Percentiles rank a stretch among this genome's conserved stretches.
Evolutionary conservation across 2,888 invertebrate species (phyloP).

Genomic region (Apamea anceps): DNA sequence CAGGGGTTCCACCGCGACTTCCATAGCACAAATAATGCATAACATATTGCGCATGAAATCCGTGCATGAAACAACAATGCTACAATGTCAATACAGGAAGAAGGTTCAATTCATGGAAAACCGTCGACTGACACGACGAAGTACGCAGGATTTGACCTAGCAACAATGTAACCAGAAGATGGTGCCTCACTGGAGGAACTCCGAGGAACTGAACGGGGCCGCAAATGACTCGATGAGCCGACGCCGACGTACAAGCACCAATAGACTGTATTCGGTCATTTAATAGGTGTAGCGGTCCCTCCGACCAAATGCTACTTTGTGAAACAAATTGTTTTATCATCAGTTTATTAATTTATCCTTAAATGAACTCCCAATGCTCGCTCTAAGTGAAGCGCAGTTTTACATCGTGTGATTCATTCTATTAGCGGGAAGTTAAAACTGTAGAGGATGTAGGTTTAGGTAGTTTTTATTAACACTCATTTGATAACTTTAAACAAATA

Average conservation of each 20-base stretch:
- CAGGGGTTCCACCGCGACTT: neutral
- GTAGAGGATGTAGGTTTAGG: neutral
- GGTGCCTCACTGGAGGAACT: neutral
- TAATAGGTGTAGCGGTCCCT: too few species aligned
- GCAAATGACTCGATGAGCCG: neutral
- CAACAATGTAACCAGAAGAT: neutral
- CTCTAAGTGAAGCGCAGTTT: neutral
- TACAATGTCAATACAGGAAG: slow-evolving; percentile 3
- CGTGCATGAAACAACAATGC: neutral
- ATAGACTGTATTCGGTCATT: neutral
- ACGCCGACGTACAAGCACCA: neutral
- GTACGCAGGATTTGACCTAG: neutral
- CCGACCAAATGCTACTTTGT: neutral
- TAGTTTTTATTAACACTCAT: too few species aligned
- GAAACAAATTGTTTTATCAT: neutral
- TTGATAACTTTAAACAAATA: neutral
- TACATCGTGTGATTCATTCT: slow-evolving; percentile 16
- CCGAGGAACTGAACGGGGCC: neutral
- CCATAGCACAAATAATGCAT: neutral
- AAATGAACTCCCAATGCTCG: neutral
- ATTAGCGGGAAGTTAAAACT: slow-evolving; percentile 8
- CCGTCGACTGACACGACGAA: neutral
- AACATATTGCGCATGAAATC: too few species aligned
- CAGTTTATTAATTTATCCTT: neutral
- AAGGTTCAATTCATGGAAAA: neutral